A percentile compares a stretch with the other conserved stretches of the same genome.
Evolutionary conservation across 2,113 vertebrate species (phyloP).

Genomic region (Ciconia maguari): DNA sequence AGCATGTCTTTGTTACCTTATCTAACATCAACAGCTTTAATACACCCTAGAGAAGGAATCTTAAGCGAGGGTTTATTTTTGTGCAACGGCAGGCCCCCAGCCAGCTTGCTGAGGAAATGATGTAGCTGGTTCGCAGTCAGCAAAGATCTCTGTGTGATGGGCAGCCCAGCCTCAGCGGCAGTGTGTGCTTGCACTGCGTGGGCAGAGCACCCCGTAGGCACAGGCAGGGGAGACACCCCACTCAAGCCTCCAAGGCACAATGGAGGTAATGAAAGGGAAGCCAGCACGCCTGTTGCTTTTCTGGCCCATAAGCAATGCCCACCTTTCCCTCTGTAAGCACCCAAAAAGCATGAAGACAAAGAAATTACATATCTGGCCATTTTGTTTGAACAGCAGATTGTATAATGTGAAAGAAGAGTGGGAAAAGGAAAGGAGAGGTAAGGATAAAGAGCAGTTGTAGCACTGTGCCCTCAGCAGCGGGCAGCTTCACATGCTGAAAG

Average conservation of each 20-base stretch:
- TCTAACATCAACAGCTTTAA: neutral
- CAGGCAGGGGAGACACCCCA: neutral
- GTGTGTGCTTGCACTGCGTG: accelerated
- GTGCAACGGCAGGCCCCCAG: neutral
- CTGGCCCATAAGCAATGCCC: neutral
- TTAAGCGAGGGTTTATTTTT: neutral
- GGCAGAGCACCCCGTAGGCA: neutral
- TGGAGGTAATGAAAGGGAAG: neutral
- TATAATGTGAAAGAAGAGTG: neutral
- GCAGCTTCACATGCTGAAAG: neutral
- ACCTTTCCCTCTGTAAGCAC: neutral
- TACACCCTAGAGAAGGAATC: neutral
- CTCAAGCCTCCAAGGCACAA: neutral
- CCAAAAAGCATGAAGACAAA: neutral
- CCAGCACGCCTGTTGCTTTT: neutral
- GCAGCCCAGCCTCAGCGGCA: neutral
- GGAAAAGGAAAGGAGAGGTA: neutral
- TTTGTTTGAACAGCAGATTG: neutral
- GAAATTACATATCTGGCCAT: neutral
- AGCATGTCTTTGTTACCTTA: neutral
- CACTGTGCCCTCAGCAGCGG: neutral
- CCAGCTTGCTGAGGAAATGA: neutral
- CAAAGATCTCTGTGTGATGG: neutral
- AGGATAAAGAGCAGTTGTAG: neutral
- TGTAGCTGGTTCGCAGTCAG: neutral